phyloP scores from a whole-genome alignment of 2,888 invertebrate genomes.

The Platycnemis pennipes region DNA sequence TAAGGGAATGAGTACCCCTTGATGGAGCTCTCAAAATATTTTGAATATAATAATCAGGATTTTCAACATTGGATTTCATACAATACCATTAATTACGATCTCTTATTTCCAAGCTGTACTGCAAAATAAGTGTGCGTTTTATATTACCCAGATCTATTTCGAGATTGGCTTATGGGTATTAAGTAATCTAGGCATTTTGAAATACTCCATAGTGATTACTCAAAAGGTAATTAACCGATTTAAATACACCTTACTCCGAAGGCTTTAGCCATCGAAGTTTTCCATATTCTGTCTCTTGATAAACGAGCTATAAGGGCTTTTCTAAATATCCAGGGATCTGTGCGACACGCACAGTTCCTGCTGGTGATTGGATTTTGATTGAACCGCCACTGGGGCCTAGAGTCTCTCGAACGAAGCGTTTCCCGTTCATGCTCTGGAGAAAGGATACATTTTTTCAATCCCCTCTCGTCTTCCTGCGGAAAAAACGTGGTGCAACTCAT shows the following conservation, averaged over 20 bases:
- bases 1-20: too few relatives aligned
- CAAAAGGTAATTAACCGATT: not conserved
- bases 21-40: too few relatives aligned
- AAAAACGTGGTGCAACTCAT: not conserved
- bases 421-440: not conserved
- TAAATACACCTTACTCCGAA: not conserved
- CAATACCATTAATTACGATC: too few relatives aligned
- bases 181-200: too few relatives aligned
- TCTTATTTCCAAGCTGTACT: too few relatives aligned
- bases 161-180: too few relatives aligned
- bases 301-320: not conserved
- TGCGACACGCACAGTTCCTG: not conserved
- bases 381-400: not conserved
- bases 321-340: not conserved
- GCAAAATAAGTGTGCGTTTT: too few relatives aligned
- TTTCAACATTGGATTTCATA: too few relatives aligned
- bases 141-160: too few relatives aligned
- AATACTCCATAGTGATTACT: not conserved
- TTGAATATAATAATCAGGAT: too few relatives aligned
- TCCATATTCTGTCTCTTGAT: not conserved
- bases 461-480: not conserved
- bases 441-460: not conserved
- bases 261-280: not conserved
- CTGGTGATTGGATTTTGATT: constrained; percentile 44
- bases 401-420: not conserved